Base-by-base conservation (phyloP, 2,888 invertebrate genomes). In the Rhimphoctona megacephalus region DNA sequence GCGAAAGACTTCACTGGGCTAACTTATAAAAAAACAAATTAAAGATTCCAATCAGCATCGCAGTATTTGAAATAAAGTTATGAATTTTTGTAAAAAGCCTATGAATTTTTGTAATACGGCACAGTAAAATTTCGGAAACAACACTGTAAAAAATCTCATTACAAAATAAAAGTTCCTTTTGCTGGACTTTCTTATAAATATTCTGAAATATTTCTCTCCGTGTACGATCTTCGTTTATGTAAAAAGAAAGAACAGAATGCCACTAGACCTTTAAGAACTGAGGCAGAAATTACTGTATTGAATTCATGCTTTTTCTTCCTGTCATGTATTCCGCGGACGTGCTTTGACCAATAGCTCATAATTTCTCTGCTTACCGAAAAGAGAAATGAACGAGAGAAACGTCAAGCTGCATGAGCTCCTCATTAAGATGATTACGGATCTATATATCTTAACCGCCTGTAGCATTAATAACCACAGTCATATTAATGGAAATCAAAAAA, bases 401-500 rank as follows among this genome's bases (percentile, higher is more conserved):
- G 70, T 82, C 81, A 52, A 70, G 64, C 64, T 70, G 70, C 76
- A 70, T 70, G 61, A 76, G 76, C 76, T 70, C 72, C 64, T 64
- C 69, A 61, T 72, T 72, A 77, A 5, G 49, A 49, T 49, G 49
- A 49, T 49, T 49, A 49, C 19, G 49, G 19, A 49, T n/a, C 19
- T 49, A 14, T 49, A 49, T 19, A 49, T n/a, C n/a, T 5, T 49
- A 19, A 49, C 19, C 49, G 7, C 19, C 49, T n/a, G 49, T 1
- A 49, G 49, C 19, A 49, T 49, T 49, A 49, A 43, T 49, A 49
- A 49, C 19, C 19, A 19, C 19, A 17, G 49, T n/a, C 49, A 49
- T n/a, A 19, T 49, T n/a, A 22, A 25, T 11, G 30, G 25, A 61
- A 11, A 14, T 61, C 11, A 25, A 25, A 22, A 9, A 30, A 61